Conservation (phyloP, 1,140 invertebrate genomes). For the Drosophila nebulosa region DNA sequence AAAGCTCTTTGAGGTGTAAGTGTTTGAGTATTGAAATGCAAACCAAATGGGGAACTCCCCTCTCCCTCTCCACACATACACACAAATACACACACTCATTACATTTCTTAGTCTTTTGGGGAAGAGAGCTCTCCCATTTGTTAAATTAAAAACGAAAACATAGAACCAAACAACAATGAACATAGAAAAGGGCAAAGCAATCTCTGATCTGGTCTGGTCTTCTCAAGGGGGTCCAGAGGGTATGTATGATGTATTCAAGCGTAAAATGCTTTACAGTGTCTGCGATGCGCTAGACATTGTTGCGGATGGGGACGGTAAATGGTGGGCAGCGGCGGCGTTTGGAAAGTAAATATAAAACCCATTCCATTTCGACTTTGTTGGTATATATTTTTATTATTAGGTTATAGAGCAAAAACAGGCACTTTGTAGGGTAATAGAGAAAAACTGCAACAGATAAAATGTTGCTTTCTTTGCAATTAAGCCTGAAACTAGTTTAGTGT, state of each 20-base stretch:
- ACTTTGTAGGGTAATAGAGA: not conserved
- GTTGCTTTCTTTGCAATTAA: not conserved
- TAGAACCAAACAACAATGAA: slow-evolving; percentile 21
- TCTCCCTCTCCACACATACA: too few relatives aligned
- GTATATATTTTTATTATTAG: not conserved
- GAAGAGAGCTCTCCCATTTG: slow-evolving; percentile 47
- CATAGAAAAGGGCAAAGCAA: not conserved
- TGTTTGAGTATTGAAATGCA: slow-evolving; percentile 13
- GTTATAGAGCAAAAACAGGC: not conserved
- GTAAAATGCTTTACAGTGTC: slow-evolving; percentile 68
- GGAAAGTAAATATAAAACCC: not conserved
- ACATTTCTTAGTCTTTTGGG: not conserved
- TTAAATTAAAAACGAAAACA: slow-evolving; percentile 59
- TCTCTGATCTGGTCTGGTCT: slow-evolving; percentile 10
- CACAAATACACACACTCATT: too few relatives aligned
- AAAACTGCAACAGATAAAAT: not conserved
- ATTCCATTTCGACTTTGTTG: not conserved
- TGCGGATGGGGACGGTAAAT: not conserved
- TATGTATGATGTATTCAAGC: slow-evolving; percentile 65
- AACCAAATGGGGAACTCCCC: not conserved
- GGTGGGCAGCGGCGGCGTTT: not conserved
- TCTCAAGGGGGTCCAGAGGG: slow-evolving; percentile 9
- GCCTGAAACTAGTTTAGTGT: not conserved
- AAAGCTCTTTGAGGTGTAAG: slow-evolving; percentile 83
- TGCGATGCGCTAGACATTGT: slow-evolving; percentile 37